Conservation (phyloP, 2,797 vertebrate genomes). For the Agapornis canus region DNA sequence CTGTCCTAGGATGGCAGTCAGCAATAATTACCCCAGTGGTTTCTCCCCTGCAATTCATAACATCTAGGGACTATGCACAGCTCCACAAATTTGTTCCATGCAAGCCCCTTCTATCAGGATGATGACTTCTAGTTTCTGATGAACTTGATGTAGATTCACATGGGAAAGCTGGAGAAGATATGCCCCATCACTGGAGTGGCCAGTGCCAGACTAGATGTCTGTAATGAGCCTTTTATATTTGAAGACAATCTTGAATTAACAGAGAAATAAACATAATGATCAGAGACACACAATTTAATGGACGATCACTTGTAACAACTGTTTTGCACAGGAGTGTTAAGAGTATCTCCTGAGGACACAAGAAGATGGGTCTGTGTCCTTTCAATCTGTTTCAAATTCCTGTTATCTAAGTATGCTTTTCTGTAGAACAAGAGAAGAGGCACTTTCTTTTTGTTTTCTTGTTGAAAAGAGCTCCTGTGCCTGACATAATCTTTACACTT, state of each 20-base stretch:
- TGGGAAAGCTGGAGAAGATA: constrained; percentile 42
- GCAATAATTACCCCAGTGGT: constrained; percentile 48
- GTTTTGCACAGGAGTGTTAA: not conserved
- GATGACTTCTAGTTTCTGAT: not conserved
- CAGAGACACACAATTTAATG: not conserved
- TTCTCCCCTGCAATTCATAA: constrained; percentile 52
- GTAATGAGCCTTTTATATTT: not conserved
- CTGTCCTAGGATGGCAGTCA: constrained; percentile 47
- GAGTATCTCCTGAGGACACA: not conserved
- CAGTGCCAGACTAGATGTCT: not conserved
- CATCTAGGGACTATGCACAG: constrained; percentile 10
- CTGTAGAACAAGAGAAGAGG: not conserved
- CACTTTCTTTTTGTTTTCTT: constrained; percentile 35
- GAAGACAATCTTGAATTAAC: not conserved
- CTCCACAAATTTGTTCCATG: constrained; percentile 31
- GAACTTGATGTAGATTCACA: not conserved
- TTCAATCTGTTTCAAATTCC: not conserved
- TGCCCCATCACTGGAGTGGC: not conserved
- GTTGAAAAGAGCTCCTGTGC: constrained; percentile 29
- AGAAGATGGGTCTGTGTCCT: not conserved
- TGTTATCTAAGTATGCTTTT: not conserved
- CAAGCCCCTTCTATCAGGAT: not conserved
- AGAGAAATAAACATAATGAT: not conserved
- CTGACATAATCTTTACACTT: constrained; percentile 53
- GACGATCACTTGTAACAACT: not conserved